phyloP scores from a whole-genome alignment of 2,113 vertebrate genomes.

The Lichenostomus cassidix region DNA sequence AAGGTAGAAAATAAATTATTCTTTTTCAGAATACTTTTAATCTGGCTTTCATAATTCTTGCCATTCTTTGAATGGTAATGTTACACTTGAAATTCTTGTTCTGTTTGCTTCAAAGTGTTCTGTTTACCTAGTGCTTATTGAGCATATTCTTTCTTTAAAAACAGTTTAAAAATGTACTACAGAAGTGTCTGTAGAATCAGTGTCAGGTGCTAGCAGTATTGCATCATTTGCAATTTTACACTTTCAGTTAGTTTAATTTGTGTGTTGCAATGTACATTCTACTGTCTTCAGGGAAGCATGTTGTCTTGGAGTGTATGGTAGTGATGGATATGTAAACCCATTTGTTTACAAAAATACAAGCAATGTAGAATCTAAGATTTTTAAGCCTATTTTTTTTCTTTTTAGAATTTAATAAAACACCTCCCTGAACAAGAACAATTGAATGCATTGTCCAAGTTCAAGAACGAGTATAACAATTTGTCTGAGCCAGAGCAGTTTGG shows the following conservation, averaged over 20 bases:
- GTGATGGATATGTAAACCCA: background rate
- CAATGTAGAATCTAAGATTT: background rate
- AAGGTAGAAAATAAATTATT: background rate
- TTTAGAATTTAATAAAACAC: slow-evolving; percentile 86
- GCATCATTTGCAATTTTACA: background rate
- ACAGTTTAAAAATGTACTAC: background rate
- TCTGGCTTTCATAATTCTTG: background rate
- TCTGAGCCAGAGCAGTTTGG: slow-evolving; percentile 96
- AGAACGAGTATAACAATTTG: slow-evolving; percentile 84
- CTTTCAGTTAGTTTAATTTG: background rate
- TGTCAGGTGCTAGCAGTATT: background rate
- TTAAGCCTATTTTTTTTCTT: background rate
- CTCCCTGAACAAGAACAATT: slow-evolving; percentile 93
- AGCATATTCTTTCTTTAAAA: background rate
- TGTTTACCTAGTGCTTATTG: background rate
- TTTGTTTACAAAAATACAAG: background rate
- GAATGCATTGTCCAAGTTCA: slow-evolving; percentile 83
- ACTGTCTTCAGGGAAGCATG: background rate
- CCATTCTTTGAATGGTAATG: background rate
- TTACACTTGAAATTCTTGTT: background rate
- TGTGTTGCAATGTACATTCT: background rate
- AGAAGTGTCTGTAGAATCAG: background rate
- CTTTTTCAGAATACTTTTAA: background rate
- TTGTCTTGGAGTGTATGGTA: background rate
- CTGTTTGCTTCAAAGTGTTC: background rate